A percentile compares a stretch with the other conserved stretches of the same genome.
phyloP scores from a whole-genome alignment of 2,888 invertebrate species.

The Drosophila fungiperda region DNA sequence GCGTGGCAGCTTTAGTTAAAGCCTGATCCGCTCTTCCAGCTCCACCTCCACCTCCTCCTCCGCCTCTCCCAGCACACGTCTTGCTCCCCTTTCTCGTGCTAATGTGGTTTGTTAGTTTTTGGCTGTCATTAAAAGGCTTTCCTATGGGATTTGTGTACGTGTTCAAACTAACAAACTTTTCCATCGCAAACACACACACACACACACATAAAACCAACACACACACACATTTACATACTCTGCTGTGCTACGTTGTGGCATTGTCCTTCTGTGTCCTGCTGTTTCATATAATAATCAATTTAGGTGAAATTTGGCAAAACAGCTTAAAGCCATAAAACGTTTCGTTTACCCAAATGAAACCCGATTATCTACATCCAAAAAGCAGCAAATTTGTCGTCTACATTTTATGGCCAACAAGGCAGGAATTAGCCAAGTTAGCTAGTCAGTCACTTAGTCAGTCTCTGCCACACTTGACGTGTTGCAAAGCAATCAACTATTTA shows the following conservation, averaged over 20 bases:
- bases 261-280: constrained; percentile 26
- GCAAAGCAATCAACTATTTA: background rate
- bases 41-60: background rate
- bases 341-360: constrained; percentile 51
- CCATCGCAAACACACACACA: constrained; percentile 19
- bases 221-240: background rate
- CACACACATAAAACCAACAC: constrained; percentile 1
- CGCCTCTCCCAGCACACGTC: no score
- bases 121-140: constrained; percentile 80
- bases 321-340: constrained; percentile 77
- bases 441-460: constrained; percentile 6
- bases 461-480: background rate
- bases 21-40: constrained; percentile 36
- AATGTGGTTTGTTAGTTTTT: constrained; percentile 81
- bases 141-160: constrained; percentile 80
- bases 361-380: constrained; percentile 65
- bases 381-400: constrained; percentile 64
- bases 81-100: constrained; percentile 40
- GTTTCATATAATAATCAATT: constrained; percentile 72
- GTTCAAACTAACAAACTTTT: constrained; percentile 79
- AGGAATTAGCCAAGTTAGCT: constrained; percentile 8
- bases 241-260: background rate
- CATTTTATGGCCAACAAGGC: constrained; percentile 51
- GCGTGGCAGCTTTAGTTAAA: constrained; percentile 67
- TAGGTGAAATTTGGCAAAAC: constrained; percentile 72